phyloP scores from a whole-genome alignment of 2,797 vertebrate species.

The Nannoperca obscura region DNA sequence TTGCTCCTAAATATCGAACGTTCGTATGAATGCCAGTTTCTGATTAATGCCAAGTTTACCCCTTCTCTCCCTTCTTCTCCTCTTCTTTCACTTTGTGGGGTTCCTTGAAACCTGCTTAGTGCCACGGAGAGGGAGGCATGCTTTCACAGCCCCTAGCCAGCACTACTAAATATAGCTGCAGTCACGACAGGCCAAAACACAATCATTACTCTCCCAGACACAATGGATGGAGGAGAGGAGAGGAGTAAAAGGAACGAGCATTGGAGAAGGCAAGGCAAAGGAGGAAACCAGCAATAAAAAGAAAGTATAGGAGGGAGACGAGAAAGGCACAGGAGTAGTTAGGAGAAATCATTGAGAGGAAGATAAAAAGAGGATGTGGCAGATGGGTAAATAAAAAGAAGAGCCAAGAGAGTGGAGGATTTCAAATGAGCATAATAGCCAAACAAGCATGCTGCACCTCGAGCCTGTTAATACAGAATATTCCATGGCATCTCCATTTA shows the following conservation, averaged over 20 bases:
- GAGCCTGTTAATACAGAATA: constrained; percentile 17
- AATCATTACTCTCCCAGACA: constrained; percentile 79
- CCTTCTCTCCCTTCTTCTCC: constrained; percentile 5
- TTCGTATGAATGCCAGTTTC: constrained; percentile 39
- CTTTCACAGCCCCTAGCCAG: constrained; percentile 71
- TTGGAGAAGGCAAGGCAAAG: constrained; percentile 4
- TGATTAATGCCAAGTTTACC: constrained; percentile 32
- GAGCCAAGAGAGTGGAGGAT: constrained; percentile 21
- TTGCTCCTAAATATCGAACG: constrained; percentile 52
- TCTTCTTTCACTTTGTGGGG: constrained; percentile 47
- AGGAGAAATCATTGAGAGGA: constrained; percentile 26
- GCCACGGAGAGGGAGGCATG: constrained; percentile 63
- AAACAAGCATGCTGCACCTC: constrained; percentile 21
- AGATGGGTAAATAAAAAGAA: constrained; percentile 42
- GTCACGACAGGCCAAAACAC: constrained; percentile 75
- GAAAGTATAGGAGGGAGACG: constrained; percentile 17
- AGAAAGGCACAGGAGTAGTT: constrained; percentile 27
- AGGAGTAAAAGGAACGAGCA: constrained; percentile 3
- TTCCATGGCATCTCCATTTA: neutral
- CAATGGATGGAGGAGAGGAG: constrained; percentile 54
- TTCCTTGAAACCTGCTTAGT: constrained; percentile 73
- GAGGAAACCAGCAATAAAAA: constrained; percentile 33
- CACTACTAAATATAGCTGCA: constrained; percentile 80
- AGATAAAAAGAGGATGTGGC: constrained; percentile 26
- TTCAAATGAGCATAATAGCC: constrained; percentile 23